Percentiles rank a stretch among this genome's conserved stretches.
phyloP scores from a whole-genome alignment of 2,797 vertebrate genomes.

The Epinephelus coioides region DNA sequence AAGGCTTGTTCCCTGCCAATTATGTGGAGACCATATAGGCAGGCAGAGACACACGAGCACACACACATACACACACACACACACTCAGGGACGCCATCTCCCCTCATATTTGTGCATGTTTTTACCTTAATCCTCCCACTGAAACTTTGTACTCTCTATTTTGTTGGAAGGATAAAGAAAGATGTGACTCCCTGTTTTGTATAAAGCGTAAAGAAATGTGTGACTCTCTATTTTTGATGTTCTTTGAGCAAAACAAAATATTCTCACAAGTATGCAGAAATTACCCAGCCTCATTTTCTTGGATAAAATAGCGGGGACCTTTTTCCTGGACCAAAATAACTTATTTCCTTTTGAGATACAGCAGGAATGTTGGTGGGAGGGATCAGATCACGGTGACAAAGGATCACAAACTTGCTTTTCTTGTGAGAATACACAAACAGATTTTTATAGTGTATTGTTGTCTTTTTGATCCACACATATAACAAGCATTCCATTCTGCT shows the following conservation, averaged over 20 bases:
- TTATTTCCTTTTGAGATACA: slow-evolving; percentile 76
- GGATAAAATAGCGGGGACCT: slow-evolving; percentile 62
- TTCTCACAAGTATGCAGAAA: slow-evolving; percentile 68
- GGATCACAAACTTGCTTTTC: slow-evolving; percentile 77
- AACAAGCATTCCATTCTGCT: slow-evolving; percentile 69
- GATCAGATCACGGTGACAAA: slow-evolving; percentile 69
- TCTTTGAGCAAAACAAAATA: slow-evolving; percentile 59
- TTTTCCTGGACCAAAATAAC: slow-evolving; percentile 81
- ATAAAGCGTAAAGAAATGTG: slow-evolving; percentile 59
- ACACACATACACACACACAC: slow-evolving; percentile 37
- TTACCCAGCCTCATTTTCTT: slow-evolving; percentile 74
- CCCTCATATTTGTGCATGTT: slow-evolving; percentile 66
- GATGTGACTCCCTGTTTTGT: slow-evolving; percentile 53
- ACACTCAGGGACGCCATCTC: slow-evolving; percentile 79
- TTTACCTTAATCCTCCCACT: slow-evolving; percentile 74
- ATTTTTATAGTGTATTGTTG: slow-evolving; percentile 63
- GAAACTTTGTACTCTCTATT: slow-evolving; percentile 68
- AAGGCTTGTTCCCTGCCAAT: slow-evolving; percentile 88
- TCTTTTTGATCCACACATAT: slow-evolving; percentile 70
- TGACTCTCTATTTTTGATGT: slow-evolving; percentile 61
- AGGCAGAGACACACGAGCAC: slow-evolving; percentile 29
- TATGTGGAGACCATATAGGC: slow-evolving; percentile 87
- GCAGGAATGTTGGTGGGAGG: slow-evolving; percentile 68
- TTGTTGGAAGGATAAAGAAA: slow-evolving; percentile 61
- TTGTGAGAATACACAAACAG: slow-evolving; percentile 64